These are phyloP conservation scores for Drosophila kikkawai DNA, from an alignment of 1,140 invertebrate species.

Conservation along the genomic window DNA sequence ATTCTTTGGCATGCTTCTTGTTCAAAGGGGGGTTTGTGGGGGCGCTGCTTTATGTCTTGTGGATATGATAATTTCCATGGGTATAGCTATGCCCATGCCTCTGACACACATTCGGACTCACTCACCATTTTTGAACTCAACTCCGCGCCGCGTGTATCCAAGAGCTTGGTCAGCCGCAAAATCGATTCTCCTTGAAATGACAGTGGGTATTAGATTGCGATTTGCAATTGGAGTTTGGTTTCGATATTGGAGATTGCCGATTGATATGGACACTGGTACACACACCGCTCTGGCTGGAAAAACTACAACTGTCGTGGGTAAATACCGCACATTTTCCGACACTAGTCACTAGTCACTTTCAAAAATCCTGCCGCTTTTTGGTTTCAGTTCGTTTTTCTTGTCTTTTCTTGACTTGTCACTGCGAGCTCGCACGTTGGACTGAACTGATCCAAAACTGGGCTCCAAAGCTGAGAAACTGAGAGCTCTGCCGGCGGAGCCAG, in stretches of 20 bases:
- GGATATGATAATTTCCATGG: conserved; percentile 39
- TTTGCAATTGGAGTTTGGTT: conserved; percentile 8
- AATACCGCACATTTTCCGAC: conserved; percentile 43
- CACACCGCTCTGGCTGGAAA: conserved; percentile 14
- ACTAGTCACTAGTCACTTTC: conserved; percentile 53
- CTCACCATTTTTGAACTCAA: conserved; percentile 54
- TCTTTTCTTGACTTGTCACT: conserved; percentile 24
- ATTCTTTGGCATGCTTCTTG: conserved; percentile 66
- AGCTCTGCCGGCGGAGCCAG: conserved; percentile 52
- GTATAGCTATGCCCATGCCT: conserved; percentile 22
- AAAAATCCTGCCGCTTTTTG: conserved; percentile 41
- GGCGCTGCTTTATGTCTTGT: neutral
- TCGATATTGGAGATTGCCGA: conserved; percentile 1
- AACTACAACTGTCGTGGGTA: conserved; percentile 34
- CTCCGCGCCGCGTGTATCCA: conserved; percentile 48
- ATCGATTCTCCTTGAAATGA: conserved; percentile 43
- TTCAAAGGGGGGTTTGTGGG: neutral
- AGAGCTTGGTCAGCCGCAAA: conserved; percentile 27
- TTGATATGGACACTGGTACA: conserved; percentile 20
- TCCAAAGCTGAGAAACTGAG: conserved; percentile 59
- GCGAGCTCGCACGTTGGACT: conserved; percentile 80
- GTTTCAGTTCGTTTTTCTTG: conserved; percentile 12
- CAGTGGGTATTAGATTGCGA: conserved; percentile 31
- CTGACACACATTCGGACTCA: conserved; percentile 59
- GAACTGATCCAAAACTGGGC: conserved; percentile 26